A percentile compares a stretch with the other conserved stretches of the same genome.
phyloP scores from a whole-genome alignment of 2,113 vertebrate genomes.

The Hypanus sabinus region DNA sequence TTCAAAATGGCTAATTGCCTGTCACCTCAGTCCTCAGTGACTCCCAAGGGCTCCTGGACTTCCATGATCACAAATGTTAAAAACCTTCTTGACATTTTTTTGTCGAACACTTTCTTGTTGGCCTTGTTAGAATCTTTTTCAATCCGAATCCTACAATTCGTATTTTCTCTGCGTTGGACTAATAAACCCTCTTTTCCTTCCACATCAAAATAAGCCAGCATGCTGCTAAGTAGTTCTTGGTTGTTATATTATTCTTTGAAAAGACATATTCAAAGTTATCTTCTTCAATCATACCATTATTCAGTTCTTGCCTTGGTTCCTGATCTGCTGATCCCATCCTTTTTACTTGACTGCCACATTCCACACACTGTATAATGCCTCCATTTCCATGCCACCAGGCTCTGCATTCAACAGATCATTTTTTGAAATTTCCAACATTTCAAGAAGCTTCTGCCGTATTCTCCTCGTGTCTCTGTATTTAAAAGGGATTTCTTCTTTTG shows the following conservation, averaged over 20 bases:
- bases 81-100: neutral
- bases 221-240: neutral
- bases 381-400: too few species aligned
- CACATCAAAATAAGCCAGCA: neutral
- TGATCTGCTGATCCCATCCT: neutral
- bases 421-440: too few species aligned
- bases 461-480: too few species aligned
- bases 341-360: too few species aligned
- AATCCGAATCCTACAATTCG: neutral
- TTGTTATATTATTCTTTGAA: neutral
- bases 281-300: neutral
- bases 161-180: neutral
- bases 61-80: neutral
- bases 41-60: neutral
- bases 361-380: too few species aligned
- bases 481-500: too few species aligned
- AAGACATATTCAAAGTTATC: neutral
- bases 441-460: too few species aligned
- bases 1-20: neutral
- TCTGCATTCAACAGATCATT: too few species aligned
- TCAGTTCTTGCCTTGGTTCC: neutral
- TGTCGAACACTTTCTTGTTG: neutral
- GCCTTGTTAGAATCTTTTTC: neutral
- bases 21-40: neutral
- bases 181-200: neutral